Evolutionary conservation across 2,888 invertebrate genomes (phyloP), one percentile per base, ranked within the genome.

Genomic region (Anoncus sp.): DNA sequence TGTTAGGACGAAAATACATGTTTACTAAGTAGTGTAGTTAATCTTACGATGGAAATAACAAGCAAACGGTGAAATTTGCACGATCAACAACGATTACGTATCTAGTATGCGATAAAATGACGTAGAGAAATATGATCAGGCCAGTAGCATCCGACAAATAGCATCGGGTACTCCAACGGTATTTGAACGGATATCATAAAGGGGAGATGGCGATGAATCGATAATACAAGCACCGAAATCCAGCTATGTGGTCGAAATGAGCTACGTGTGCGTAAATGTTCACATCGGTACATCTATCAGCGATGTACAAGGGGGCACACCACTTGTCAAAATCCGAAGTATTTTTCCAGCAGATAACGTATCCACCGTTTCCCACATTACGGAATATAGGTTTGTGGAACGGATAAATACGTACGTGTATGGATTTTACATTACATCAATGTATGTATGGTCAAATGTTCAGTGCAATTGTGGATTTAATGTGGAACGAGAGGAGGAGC

Each of bases 321-420:
- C 59, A 62, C 63, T 77, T 79, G 79, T 82, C 80, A 83, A 85
- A 83, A 78, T 43, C 81, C 80, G 77, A 75, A 66, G 71, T 65
- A 81, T 85, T 86, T 87, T 84, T 81, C 78, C 83, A 73, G 62
- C 77, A 79, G 86, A 86, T 86, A 86, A 83, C 82, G 45, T 59
- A 38, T 62, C 16, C 65, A 47, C 57, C 49, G 47, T 57, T 74
- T 55, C 14, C 74, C 45, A 27, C 12, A 10, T 16, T 45, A 22
- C 51, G 40, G 20, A 24, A 24, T 31, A 31, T 45, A 51, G 24
- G 35, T 66, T 18, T 40, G 60, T 62, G 12, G n/a, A 4, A 9
- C n/a, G 45, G 16, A 38, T 47, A 69, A 35, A 43, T 12, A 55
- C 20, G n/a, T n/a, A 59, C 38, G 49, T 59, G 55, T 57, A 51